These are phyloP conservation scores for Zoanthus sansibaricus DNA, from an alignment of 92 coral and sea anemone species.

Conservation along the genomic window DNA sequence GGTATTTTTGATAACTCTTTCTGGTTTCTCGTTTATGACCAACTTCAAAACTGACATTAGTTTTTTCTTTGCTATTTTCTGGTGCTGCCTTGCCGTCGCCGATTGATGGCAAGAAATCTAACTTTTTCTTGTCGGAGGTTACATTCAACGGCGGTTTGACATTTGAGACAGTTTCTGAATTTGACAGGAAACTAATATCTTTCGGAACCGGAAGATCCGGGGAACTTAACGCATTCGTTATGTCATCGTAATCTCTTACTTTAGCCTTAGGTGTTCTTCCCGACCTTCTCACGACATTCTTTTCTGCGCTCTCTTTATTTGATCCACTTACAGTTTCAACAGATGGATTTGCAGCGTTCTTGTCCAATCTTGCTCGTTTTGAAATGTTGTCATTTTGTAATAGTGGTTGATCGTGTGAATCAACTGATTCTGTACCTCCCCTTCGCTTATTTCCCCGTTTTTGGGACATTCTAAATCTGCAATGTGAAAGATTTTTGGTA, in stretches of 20 bases:
- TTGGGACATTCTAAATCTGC: conserved; percentile 67
- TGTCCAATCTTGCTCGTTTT: conserved; percentile 24
- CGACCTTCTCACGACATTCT: conserved; percentile 75
- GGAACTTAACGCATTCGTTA: conserved; percentile 17
- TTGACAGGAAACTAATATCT: neutral
- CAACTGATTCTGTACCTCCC: conserved; percentile 51
- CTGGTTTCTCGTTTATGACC: conserved; percentile 82
- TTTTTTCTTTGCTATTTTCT: neutral
- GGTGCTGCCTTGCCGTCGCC: neutral
- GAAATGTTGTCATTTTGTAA: neutral
- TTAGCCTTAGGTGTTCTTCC: conserved; percentile 98
- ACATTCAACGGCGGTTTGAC: neutral
- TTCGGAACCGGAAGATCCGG: conserved; percentile 8
- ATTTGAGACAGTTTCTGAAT: neutral
- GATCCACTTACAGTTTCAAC: neutral
- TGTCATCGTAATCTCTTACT: conserved; percentile 75
- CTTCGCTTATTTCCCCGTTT: conserved; percentile 76
- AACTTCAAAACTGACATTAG: neutral
- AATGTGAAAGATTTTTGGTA: neutral
- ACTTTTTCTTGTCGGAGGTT: neutral
- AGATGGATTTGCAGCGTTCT: neutral
- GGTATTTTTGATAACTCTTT: conserved; percentile 74
- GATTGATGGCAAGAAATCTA: neutral
- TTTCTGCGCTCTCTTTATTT: conserved; percentile 14
- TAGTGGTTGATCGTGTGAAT: conserved; percentile 20